A percentile compares a stretch with the other conserved stretches of the same genome.
Conservation (phyloP, 2,888 invertebrate species). For the Ferrisia virgata region DNA sequence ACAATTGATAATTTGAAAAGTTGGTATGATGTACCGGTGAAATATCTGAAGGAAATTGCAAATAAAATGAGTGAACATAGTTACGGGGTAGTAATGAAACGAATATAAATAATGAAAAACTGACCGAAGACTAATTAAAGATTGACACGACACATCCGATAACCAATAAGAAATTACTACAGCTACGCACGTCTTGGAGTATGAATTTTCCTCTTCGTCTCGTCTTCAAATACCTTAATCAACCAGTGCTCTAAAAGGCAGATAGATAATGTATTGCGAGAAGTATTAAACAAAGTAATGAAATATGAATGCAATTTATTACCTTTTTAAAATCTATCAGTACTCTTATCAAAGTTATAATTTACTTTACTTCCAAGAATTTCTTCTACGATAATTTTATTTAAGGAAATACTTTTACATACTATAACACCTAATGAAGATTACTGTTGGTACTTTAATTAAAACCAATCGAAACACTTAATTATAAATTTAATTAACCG, state of each 20-base stretch:
- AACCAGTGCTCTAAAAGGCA: not conserved
- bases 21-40: not conserved
- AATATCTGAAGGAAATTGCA: not conserved
- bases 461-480: too few relatives aligned
- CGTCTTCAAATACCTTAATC: too few relatives aligned
- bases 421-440: too few relatives aligned
- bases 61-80: not conserved
- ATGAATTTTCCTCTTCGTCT: too few relatives aligned
- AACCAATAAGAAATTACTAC: not conserved
- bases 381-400: too few relatives aligned
- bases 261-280: not conserved
- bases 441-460: too few relatives aligned
- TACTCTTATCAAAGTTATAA: not conserved
- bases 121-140: not conserved
- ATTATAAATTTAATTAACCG: too few relatives aligned
- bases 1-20: not conserved
- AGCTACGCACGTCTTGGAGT: not conserved
- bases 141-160: not conserved
- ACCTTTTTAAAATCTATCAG: not conserved
- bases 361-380: not conserved
- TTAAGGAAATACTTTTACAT: too few relatives aligned
- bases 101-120: not conserved
- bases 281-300: not conserved
- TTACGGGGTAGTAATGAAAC: not conserved
- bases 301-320: not conserved